Evolutionary conservation across 2,888 invertebrate species (phyloP).

Genomic region (Tanytarsus gracilentus): DNA sequence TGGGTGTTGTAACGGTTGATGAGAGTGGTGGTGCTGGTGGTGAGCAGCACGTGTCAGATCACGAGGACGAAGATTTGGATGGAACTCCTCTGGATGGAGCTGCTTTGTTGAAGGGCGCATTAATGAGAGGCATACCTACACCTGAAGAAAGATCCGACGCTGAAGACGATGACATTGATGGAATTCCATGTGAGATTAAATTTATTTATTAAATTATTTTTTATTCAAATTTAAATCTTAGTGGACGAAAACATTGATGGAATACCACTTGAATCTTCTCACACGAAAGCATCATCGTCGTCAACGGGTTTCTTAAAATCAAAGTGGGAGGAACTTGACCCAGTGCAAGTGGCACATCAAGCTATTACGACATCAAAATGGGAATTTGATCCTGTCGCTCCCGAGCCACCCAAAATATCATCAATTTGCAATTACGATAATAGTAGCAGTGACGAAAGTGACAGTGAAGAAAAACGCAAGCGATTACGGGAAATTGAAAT

Average conservation of each 20-base stretch:
- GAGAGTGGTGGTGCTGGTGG: slow-evolving; percentile 28
- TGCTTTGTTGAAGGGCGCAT: slow-evolving; percentile 62
- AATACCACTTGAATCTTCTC: slow-evolving; percentile 51
- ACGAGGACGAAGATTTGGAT: slow-evolving; percentile 57
- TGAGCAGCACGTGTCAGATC: slow-evolving; percentile 31
- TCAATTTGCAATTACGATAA: slow-evolving; percentile 35
- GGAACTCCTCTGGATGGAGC: slow-evolving; percentile 75
- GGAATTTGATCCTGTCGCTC: slow-evolving; percentile 56
- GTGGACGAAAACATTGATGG: slow-evolving; percentile 72
- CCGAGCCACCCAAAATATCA: slow-evolving; percentile 41
- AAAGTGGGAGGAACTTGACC: slow-evolving; percentile 95
- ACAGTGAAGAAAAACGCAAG: slow-evolving; percentile 58
- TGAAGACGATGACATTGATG: slow-evolving; percentile 57
- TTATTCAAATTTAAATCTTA: slow-evolving; percentile 34
- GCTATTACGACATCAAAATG: slow-evolving; percentile 84
- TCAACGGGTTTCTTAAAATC: slow-evolving; percentile 66
- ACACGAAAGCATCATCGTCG: slow-evolving; percentile 30
- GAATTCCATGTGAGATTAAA: slow-evolving; percentile 49
- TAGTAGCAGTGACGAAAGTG: slow-evolving; percentile 37
- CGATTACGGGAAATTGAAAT: slow-evolving; percentile 87
- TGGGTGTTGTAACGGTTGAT: slow-evolving; percentile 54
- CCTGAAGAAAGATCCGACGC: slow-evolving; percentile 32
- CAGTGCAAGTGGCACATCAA: slow-evolving; percentile 56
- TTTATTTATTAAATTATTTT: neutral
- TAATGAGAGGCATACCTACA: slow-evolving; percentile 43